Conservation (phyloP, 2,888 invertebrate species). For the Athalia rosae region DNA sequence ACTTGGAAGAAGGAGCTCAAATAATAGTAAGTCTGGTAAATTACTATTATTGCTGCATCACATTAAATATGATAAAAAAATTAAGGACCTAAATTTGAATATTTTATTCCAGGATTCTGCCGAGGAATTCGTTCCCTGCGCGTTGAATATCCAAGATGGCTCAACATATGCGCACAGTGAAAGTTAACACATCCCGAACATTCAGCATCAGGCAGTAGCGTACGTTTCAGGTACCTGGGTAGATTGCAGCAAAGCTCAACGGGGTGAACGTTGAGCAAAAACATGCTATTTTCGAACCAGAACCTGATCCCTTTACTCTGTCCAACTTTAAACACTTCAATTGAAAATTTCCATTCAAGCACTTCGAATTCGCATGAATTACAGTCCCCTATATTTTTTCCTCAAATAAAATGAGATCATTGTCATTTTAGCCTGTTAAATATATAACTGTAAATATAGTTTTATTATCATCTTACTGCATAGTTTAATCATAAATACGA, state of each 20-base stretch:
- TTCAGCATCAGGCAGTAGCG: neutral
- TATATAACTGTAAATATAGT: conserved; percentile 24
- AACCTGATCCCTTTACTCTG: too few species aligned
- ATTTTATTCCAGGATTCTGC: conserved; percentile 59
- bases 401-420: neutral
- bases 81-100: neutral
- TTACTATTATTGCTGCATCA: conserved; percentile 6
- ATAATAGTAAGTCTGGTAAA: conserved; percentile 67
- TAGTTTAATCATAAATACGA: neutral
- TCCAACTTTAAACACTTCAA: neutral
- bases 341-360: too few species aligned
- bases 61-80: neutral
- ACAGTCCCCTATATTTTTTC: neutral
- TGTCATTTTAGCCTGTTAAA: neutral
- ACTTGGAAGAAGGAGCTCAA: conserved; percentile 65
- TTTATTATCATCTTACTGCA: neutral
- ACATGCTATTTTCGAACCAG: neutral
- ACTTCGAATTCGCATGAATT: too few species aligned
- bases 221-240: neutral
- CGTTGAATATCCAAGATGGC: conserved; percentile 62
- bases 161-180: conserved; percentile 59
- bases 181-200: conserved; percentile 55
- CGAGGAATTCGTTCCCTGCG: conserved; percentile 64
- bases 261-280: neutral
- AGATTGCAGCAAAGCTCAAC: neutral